Evolutionary conservation across 2,113 vertebrate genomes (phyloP).

Genomic region (Syrmaticus mikado): DNA sequence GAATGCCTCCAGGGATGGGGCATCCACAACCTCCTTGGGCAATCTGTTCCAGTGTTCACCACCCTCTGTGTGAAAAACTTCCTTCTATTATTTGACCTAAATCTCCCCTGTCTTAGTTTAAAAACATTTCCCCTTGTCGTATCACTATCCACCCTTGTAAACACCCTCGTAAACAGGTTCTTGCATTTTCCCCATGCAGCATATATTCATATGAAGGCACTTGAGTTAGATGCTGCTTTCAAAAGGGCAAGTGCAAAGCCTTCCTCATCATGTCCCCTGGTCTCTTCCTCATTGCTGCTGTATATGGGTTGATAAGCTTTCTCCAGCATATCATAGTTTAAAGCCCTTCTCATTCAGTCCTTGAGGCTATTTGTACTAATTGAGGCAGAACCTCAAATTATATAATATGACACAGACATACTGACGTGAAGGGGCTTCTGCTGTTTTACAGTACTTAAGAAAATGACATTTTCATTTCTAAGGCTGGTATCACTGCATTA

Average conservation of each 20-base stretch:
- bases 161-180: too few relatives aligned
- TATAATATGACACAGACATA: neutral
- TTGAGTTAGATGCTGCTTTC: neutral
- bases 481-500: neutral
- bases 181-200: neutral
- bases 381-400: neutral
- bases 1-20: too few relatives aligned
- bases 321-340: neutral
- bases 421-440: neutral
- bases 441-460: neutral
- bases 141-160: too few relatives aligned
- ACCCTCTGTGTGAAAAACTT: too few relatives aligned
- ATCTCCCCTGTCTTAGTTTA: too few relatives aligned
- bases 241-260: neutral
- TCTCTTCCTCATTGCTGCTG: neutral
- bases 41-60: too few relatives aligned
- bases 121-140: too few relatives aligned
- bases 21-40: too few relatives aligned
- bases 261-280: neutral
- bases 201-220: fast-evolving
- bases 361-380: neutral
- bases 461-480: slow-evolving; percentile 8
- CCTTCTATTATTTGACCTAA: too few relatives aligned
- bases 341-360: neutral
- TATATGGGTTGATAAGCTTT: neutral